Evolutionary conservation across 1,140 invertebrate species (phyloP).

Genomic region (Trichonephila clavipes): DNA sequence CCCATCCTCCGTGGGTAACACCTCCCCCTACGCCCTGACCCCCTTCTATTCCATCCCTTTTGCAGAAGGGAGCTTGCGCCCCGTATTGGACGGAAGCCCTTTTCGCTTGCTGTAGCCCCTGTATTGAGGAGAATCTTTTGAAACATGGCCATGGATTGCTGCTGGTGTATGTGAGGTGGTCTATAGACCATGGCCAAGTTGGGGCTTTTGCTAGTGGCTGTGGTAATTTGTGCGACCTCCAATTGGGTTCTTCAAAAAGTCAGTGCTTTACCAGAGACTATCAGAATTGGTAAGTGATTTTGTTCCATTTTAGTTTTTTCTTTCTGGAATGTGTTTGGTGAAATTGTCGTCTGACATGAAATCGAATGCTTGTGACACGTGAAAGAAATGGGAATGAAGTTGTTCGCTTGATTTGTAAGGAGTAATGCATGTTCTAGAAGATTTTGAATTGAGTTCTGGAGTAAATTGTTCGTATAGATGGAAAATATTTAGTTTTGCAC

Average conservation of each 20-base stretch:
- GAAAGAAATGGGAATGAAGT: neutral
- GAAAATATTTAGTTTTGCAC: too few species aligned
- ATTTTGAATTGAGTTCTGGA: neutral
- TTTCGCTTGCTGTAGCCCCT: neutral
- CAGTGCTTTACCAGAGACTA: neutral
- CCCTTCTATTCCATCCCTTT: neutral
- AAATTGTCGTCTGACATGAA: neutral
- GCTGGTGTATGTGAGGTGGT: conserved; percentile 11
- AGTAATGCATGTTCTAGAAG: neutral
- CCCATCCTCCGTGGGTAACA: neutral
- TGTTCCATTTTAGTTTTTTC: neutral
- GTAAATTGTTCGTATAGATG: too few species aligned
- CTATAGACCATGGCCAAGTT: neutral
- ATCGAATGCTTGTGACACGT: neutral
- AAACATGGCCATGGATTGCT: conserved; percentile 18
- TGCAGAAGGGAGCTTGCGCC: conserved; percentile 38
- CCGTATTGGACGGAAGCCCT: conserved; percentile 8
- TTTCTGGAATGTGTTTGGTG: neutral
- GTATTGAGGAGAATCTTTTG: neutral
- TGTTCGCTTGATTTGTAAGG: neutral
- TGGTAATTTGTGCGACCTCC: neutral
- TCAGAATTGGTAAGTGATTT: conserved; percentile 5
- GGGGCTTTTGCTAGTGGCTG: neutral
- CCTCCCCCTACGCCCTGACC: neutral
- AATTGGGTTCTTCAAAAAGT: neutral